These are phyloP conservation scores for Xanthia icteritia DNA, from an alignment of 2,888 invertebrate species.

Conservation along the genomic window DNA sequence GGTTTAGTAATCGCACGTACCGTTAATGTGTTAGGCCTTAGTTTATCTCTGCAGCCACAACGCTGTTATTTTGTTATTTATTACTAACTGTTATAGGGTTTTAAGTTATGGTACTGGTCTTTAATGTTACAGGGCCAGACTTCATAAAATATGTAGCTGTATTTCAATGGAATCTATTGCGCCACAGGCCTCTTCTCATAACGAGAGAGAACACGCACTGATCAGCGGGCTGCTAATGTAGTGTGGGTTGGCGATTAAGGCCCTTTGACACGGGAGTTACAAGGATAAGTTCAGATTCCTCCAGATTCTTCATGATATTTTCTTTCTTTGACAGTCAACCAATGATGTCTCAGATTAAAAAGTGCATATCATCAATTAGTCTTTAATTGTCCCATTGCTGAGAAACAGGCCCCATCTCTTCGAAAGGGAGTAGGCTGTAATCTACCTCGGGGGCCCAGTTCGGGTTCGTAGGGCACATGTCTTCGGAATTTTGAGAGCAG, in stretches of 20 bases:
- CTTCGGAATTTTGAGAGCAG: too few relatives aligned
- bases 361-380: not conserved
- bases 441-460: too few relatives aligned
- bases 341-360: not conserved
- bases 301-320: too few relatives aligned
- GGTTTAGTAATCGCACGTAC: conserved; percentile 42
- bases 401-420: too few relatives aligned
- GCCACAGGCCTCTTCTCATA: not conserved
- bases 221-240: too few relatives aligned
- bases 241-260: not conserved
- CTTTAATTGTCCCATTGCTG: too few relatives aligned
- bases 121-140: not conserved
- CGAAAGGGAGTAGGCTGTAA: too few relatives aligned
- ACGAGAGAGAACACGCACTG: not conserved
- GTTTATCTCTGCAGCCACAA: conserved; percentile 32
- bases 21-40: conserved; percentile 47
- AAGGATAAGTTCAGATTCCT: not conserved
- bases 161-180: not conserved
- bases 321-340: not conserved
- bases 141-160: not conserved
- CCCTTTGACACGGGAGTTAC: too few relatives aligned
- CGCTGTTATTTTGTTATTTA: conserved; percentile 37
- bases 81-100: conserved; percentile 28
- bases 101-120: conserved; percentile 11
- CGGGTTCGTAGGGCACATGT: too few relatives aligned